Evolutionary conservation across 2,113 vertebrate genomes (phyloP).

Genomic region (Stegastes partitus): DNA sequence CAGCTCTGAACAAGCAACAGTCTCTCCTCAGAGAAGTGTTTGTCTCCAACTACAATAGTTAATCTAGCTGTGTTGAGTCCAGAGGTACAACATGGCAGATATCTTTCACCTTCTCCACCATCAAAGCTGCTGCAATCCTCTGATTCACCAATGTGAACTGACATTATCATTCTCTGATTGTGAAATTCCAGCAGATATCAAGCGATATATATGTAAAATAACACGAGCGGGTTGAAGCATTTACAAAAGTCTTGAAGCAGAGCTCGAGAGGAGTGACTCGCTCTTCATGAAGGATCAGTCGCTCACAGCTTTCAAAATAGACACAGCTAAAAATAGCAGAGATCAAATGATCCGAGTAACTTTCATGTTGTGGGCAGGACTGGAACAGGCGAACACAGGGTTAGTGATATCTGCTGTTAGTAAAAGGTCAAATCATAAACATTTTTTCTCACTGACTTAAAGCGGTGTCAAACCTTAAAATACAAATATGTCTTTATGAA

Average conservation of each 20-base stretch:
- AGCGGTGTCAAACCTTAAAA: too few species aligned
- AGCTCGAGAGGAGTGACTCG: not conserved
- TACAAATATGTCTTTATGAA: too few species aligned
- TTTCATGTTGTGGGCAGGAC: conserved; percentile 22
- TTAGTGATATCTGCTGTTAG: not conserved
- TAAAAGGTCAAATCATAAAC: not conserved
- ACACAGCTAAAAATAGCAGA: conserved; percentile 64
- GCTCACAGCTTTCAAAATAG: conserved; percentile 68
- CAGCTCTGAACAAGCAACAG: conserved; percentile 85
- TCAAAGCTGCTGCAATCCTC: conserved; percentile 27
- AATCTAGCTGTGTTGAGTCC: conserved; percentile 49
- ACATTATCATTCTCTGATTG: conserved; percentile 28
- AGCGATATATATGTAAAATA: not conserved
- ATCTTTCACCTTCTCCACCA: not conserved
- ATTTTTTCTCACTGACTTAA: too few species aligned
- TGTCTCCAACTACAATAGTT: conserved; percentile 84
- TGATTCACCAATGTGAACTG: conserved; percentile 1
- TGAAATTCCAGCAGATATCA: not conserved
- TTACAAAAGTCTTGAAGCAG: conserved; percentile 8
- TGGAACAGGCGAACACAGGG: not conserved
- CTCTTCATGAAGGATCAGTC: conserved; percentile 30
- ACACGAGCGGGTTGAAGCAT: not conserved
- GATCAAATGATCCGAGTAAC: conserved; percentile 58
- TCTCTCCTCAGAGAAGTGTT: conserved; percentile 87
- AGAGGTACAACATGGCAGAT: conserved; percentile 3